phyloP scores from a whole-genome alignment of 2,888 invertebrate genomes.

The Oscheius onirici region DNA sequence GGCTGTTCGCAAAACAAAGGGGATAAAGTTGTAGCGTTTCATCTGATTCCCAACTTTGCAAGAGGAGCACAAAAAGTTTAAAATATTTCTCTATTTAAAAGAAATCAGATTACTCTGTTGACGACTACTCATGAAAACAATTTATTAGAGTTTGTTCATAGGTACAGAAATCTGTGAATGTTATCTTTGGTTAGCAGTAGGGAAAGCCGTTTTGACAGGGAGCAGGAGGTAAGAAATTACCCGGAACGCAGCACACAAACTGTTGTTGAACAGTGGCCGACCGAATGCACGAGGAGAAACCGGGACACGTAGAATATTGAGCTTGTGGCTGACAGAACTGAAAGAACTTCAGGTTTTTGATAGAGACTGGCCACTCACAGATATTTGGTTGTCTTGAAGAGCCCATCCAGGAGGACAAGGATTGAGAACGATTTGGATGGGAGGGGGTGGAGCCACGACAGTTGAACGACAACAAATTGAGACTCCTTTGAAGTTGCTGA shows the following conservation, averaged over 20 bases:
- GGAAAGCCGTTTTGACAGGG: constrained; percentile 17
- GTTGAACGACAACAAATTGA: constrained; percentile 32
- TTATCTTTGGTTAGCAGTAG: constrained; percentile 12
- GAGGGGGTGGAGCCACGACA: constrained; percentile 2
- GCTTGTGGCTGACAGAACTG: constrained; percentile 30
- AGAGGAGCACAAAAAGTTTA: too few species aligned
- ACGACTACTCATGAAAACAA: too few species aligned
- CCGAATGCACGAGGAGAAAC: constrained; percentile 32
- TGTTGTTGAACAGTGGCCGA: constrained; percentile 24
- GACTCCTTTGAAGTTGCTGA: constrained; percentile 26
- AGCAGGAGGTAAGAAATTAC: constrained; percentile 13
- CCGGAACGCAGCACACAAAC: constrained; percentile 34
- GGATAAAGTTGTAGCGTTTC: too few species aligned
- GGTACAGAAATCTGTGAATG: neutral
- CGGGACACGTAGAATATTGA: constrained; percentile 25
- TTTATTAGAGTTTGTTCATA: neutral
- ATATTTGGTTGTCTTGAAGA: constrained; percentile 22
- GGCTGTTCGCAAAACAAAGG: too few species aligned
- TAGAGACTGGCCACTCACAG: constrained; percentile 2
- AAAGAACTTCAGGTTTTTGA: neutral
- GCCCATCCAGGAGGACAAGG: constrained; percentile 34
- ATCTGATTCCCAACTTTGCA: too few species aligned
- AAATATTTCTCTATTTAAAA: too few species aligned
- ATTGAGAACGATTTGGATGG: neutral
- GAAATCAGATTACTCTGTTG: too few species aligned